Base-by-base conservation (phyloP, 2,797 vertebrate genomes). In the Gadopsis bispinosus region DNA sequence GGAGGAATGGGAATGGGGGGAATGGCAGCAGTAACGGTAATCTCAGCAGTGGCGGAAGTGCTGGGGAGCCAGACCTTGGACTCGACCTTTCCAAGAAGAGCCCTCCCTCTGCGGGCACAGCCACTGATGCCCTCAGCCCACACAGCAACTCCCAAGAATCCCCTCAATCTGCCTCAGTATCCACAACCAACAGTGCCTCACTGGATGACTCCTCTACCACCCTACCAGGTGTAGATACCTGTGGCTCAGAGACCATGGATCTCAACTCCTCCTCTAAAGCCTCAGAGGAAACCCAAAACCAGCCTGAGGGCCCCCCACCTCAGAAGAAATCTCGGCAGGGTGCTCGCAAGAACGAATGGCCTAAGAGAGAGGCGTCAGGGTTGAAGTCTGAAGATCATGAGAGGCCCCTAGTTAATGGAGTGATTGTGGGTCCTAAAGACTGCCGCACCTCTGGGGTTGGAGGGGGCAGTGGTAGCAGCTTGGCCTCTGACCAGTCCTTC, bases 61-160 rank as follows among this genome's bases (percentile, higher is more conserved):
- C 92, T 26, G 94, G 94, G 29, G 94, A 94, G 81, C 93, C 92
- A 19, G 97, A 97, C 81, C 94, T 98, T 50, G 98, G 98, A 73
- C 95, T 99, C 1, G 98, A 99, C 80, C 91, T 99, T 84, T 98
- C 98, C 83, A 99, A 99, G 88, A 99, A 99, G 92, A 99, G 97
- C 88, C 93, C 93, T 65, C 91, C 93, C 0, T 96, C 96, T 0
- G 91, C 96, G 26, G 96, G 97, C 56, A 90, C 92, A 0, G 95
- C 94, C 63, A 96, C 96, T 0, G 97, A 99, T 50, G 96, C 96
- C 37, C 95, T 95, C 81, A 97, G 95, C 91, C 96, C 96, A 55
- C 94, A 96, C 2, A 97, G 97, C 92, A 96, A 96, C 91, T 96
- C 95, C 91, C 96, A 96, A 0, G 96, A 95, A 87, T 98, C 97